A percentile compares a stretch with the other conserved stretches of the same genome.
phyloP scores from a whole-genome alignment of 2,113 vertebrate species.

The Heliornis fulica region DNA sequence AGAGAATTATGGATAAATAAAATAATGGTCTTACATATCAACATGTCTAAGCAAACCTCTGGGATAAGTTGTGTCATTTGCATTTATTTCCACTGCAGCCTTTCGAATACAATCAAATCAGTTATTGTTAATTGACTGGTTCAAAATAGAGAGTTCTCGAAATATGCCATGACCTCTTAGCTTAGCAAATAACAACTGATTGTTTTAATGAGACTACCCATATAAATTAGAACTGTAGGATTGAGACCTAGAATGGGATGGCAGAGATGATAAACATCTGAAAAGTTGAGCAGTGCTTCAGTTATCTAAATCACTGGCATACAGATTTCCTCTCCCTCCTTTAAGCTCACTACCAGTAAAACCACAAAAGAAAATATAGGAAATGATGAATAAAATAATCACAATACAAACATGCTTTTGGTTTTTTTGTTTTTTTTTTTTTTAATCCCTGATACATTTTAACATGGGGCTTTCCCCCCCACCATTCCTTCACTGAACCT shows the following conservation, averaged over 20 bases:
- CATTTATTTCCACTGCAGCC: not conserved
- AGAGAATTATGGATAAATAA: not conserved
- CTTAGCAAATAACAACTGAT: not conserved
- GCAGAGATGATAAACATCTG: not conserved
- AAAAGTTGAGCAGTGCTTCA: not conserved
- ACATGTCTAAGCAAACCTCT: not conserved
- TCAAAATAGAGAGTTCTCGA: not conserved
- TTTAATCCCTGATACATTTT: not conserved
- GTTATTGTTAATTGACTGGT: not conserved
- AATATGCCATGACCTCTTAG: not conserved
- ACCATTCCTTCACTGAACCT: not conserved
- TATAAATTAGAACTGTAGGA: not conserved
- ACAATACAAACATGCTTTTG: not conserved
- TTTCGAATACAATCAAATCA: not conserved
- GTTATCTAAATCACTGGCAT: not conserved
- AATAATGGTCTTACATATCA: conserved; percentile 3
- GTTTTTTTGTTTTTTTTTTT: not conserved
- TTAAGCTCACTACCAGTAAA: not conserved
- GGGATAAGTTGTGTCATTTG: not conserved
- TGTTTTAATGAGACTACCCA: not conserved
- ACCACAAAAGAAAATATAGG: not conserved
- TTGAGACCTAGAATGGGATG: not conserved
- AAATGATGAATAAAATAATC: not conserved
- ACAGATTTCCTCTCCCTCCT: not conserved
- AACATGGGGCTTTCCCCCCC: not conserved